Conservation (phyloP, 2,113 vertebrate species). For the Eretmochelys imbricata region DNA sequence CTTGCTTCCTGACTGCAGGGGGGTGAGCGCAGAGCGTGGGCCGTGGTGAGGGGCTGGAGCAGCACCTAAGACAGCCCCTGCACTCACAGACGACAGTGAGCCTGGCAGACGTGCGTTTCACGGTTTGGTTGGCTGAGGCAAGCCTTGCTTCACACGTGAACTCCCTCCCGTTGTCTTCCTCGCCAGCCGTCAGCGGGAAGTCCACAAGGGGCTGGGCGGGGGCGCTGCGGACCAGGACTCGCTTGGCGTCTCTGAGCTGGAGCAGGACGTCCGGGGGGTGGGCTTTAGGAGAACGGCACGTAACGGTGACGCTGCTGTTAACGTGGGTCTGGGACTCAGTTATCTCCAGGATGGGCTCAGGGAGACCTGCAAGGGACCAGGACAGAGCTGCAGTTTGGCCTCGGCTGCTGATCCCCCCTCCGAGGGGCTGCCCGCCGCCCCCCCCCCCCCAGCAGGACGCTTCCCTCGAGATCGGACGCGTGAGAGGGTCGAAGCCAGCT, state of each 20-base stretch:
- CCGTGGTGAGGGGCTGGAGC: too few species aligned
- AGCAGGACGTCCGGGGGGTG: background rate
- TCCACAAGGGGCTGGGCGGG: fast-evolving
- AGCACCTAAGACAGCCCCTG: too few species aligned
- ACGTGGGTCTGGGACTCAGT: too few species aligned
- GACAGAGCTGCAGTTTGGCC: background rate
- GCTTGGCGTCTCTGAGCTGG: background rate
- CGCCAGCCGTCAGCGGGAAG: fast-evolving
- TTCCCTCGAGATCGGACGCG: too few species aligned
- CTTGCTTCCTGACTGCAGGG: too few species aligned
- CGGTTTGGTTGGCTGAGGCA: background rate
- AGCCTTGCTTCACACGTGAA: slow-evolving; percentile 21
- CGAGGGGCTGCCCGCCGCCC: too few species aligned
- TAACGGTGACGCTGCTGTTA: background rate
- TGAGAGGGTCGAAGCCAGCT: too few species aligned
- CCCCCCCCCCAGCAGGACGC: too few species aligned
- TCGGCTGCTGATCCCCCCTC: too few species aligned
- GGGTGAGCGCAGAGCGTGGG: too few species aligned
- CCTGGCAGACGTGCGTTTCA: too few species aligned
- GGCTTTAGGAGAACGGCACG: background rate
- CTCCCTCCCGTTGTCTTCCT: background rate
- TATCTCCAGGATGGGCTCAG: background rate
- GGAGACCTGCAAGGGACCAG: background rate
- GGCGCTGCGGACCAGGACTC: background rate
- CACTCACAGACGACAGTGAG: too few species aligned